These are phyloP conservation scores for Hydropsyche betteni DNA, from an alignment of 2,888 invertebrate species.

Conservation along the genomic window DNA sequence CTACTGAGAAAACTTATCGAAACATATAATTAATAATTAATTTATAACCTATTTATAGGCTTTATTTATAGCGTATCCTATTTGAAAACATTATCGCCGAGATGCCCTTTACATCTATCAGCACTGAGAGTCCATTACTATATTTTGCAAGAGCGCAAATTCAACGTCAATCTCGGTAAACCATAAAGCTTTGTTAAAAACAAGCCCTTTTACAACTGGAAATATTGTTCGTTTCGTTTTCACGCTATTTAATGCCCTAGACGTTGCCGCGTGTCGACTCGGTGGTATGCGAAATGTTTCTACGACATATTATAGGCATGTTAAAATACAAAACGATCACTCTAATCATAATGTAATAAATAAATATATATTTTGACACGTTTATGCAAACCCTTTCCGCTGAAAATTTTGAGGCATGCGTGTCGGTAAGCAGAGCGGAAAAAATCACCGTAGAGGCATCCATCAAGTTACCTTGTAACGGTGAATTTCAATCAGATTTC, in stretches of 20 bases:
- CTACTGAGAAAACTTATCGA: not conserved
- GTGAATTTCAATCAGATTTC: conserved; percentile 41
- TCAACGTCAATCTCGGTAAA: conserved; percentile 12
- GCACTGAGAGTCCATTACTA: not conserved
- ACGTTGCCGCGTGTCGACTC: too few species aligned
- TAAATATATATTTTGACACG: too few species aligned
- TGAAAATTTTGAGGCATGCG: conserved; percentile 18
- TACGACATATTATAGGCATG: too few species aligned
- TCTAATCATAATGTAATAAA: too few species aligned
- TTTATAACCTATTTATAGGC: not conserved
- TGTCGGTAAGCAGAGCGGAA: conserved; percentile 30
- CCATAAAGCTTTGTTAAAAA: not conserved
- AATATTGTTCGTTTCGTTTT: too few species aligned
- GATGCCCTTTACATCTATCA: conserved; percentile 6
- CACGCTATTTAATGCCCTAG: too few species aligned
- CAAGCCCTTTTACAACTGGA: not conserved
- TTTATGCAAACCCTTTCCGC: not conserved
- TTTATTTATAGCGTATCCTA: not conserved
- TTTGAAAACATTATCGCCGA: conserved; percentile 6
- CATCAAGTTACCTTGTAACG: conserved; percentile 40
- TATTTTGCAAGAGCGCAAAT: not conserved
- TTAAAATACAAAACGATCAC: too few species aligned
- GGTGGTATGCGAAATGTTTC: too few species aligned
- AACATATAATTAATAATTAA: not conserved
- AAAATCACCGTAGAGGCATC: conserved; percentile 30